Base-by-base conservation (phyloP, 2,113 vertebrate genomes). In the Pluvianellus socialis region DNA sequence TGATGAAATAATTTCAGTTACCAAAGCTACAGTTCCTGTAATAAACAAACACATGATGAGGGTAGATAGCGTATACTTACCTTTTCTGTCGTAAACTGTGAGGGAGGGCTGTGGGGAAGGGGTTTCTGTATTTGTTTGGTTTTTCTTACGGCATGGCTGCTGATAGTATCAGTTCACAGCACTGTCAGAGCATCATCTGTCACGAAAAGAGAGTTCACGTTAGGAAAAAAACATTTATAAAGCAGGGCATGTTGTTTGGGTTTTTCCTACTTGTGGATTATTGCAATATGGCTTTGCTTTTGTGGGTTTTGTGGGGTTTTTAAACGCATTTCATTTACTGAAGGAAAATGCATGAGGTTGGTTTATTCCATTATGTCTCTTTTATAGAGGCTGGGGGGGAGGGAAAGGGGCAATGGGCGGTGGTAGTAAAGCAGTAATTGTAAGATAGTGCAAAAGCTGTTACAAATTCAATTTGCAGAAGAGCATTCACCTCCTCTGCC, bases 381-480 rank as follows among this genome's bases (percentile, higher is more conserved):
- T 84, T 95, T 89, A 79, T 53, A 44, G 88, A 91, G 95, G 77
- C n/a, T 59, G 85, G 45, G 74, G 45, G 74, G 77, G 94, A 95
- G 88, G 88, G 88, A 93, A 90, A 11, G 95, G 92, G 94, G 89
- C 92, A 92, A 62, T 71, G 94, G 95, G 87, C 10, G 38, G 94
- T 55, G 71, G 87, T 40, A 76, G 81, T 87, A 94, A 85, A 92
- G 92, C 96, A 62, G 84, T 90, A 85, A 88, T 81, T 81, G 84
- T 94, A 72, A 76, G 87, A 83, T 83, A 92, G 94, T 82, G 95
- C 94, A 96, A 92, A 94, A 97, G 94, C 92, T 94, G 95, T 96
- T 96, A 92, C 89, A 96, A 91, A 97, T 95, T 94, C 93, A 93
- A 96, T 97, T 93, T 97, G 92, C 97, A 81, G 90, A 68, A 68